These are phyloP conservation scores for Metellina segmentata DNA, from an alignment of 2,888 invertebrate species.

Conservation along the genomic window DNA sequence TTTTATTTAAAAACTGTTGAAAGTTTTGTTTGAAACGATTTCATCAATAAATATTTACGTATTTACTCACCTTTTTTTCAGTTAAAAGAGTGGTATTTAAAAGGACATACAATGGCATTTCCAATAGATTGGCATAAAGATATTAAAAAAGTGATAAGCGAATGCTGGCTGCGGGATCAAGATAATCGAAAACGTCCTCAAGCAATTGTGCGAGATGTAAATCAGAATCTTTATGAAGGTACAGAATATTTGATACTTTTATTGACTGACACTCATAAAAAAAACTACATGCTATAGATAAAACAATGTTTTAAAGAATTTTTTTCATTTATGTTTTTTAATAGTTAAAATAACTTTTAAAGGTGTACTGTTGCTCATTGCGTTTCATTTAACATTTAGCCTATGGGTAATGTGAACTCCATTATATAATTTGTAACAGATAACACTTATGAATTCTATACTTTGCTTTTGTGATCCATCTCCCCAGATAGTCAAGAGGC, in stretches of 20 bases:
- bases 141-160: conserved; percentile 85
- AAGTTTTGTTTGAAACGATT: neutral
- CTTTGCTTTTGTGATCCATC: no score
- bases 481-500: no score
- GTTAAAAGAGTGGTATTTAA: conserved; percentile 64
- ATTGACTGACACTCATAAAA: neutral
- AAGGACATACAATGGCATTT: conserved; percentile 85
- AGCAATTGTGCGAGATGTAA: conserved; percentile 91
- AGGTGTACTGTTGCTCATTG: no score
- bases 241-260: neutral
- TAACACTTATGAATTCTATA: no score
- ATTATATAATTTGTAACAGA: no score
- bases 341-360: no score
- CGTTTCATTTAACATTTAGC: no score
- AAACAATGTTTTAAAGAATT: neutral
- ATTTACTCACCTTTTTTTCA: neutral
- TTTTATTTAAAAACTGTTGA: neutral
- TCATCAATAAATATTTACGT: neutral
- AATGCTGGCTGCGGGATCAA: conserved; percentile 79
- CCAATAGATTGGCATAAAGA: conserved; percentile 87
- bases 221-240: conserved; percentile 89
- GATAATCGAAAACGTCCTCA: conserved; percentile 88
- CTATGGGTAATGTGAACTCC: no score
- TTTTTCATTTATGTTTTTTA: no score
- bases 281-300: no score